Evolutionary conservation across 2,888 invertebrate species (phyloP).

Genomic region (Hirtodrosophila cameraria): DNA sequence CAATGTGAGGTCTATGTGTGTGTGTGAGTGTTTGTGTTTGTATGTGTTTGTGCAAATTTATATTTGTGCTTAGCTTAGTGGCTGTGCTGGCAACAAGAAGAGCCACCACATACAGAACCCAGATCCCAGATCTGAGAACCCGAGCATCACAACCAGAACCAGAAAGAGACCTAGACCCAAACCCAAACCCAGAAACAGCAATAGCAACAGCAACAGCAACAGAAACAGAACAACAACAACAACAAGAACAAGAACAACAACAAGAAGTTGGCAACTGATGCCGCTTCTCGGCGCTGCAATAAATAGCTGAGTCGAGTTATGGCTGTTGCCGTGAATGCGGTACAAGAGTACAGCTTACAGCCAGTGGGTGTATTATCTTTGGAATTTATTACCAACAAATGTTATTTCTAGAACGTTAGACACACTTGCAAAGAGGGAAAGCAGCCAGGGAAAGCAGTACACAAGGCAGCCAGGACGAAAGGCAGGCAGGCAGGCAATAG

Average conservation of each 20-base stretch:
- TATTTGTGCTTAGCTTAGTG: conserved; percentile 68
- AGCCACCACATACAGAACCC: too few relatives aligned
- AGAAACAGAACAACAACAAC: conserved; percentile 8
- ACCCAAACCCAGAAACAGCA: too few relatives aligned
- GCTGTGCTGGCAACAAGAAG: conserved; percentile 41
- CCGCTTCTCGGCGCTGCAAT: conserved; percentile 59
- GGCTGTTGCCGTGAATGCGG: conserved; percentile 27
- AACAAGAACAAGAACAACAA: conserved; percentile 11
- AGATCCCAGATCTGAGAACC: too few relatives aligned
- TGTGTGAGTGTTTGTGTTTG: conserved; percentile 11
- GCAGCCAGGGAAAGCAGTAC: too few relatives aligned
- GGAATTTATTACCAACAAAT: conserved; percentile 78
- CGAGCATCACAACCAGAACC: too few relatives aligned
- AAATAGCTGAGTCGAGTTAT: conserved; percentile 70
- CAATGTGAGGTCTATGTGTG: conserved; percentile 44
- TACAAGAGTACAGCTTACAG: conserved; percentile 2
- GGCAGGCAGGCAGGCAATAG: not conserved
- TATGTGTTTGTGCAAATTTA: conserved; percentile 60
- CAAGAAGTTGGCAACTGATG: conserved; percentile 52
- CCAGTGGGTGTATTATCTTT: conserved; percentile 78
- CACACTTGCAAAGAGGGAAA: conserved; percentile 56
- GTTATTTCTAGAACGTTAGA: conserved; percentile 79
- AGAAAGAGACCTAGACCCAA: too few relatives aligned
- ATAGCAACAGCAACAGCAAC: conserved; percentile 1
- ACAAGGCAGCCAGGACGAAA: conserved; percentile 1